Conservation (phyloP, 2,888 invertebrate genomes). For the Brenthis ino region DNA sequence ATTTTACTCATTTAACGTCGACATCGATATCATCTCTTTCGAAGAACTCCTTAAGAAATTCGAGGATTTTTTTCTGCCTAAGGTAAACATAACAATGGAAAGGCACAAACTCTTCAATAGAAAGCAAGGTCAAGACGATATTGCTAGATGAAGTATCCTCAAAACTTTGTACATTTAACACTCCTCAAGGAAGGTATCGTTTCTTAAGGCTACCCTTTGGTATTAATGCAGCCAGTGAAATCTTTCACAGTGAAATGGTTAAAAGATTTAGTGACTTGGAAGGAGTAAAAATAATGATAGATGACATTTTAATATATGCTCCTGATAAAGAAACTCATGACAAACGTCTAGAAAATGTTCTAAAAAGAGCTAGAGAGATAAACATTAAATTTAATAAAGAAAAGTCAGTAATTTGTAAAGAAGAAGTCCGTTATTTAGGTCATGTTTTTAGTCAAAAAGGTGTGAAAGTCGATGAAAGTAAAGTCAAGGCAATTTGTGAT, state of each 20-base stretch:
- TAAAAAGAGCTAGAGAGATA: slow-evolving; percentile 29
- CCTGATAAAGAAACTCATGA: slow-evolving; percentile 29
- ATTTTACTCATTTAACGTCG: too few relatives aligned
- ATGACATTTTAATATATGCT: slow-evolving; percentile 31
- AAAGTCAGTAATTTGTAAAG: slow-evolving; percentile 35
- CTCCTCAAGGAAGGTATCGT: slow-evolving; percentile 37
- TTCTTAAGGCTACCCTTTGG: slow-evolving; percentile 38
- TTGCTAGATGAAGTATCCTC: slow-evolving; percentile 31
- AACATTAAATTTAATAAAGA: slow-evolving; percentile 33
- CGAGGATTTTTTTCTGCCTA: too few relatives aligned
- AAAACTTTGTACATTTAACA: slow-evolving; percentile 41
- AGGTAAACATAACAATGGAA: too few relatives aligned
- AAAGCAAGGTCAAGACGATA: not conserved
- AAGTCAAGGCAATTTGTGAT: slow-evolving; percentile 34
- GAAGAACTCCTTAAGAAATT: too few relatives aligned
- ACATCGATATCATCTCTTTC: too few relatives aligned
- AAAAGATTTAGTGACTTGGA: slow-evolving; percentile 36
- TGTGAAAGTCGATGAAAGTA: slow-evolving; percentile 27
- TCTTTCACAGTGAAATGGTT: slow-evolving; percentile 37
- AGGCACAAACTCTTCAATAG: too few relatives aligned
- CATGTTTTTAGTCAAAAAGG: slow-evolving; percentile 23
- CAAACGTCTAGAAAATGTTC: slow-evolving; percentile 25
- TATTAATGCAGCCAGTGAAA: slow-evolving; percentile 34
- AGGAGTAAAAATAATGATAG: slow-evolving; percentile 33
- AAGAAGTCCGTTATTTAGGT: slow-evolving; percentile 38